Evolutionary conservation across 2,797 vertebrate species (phyloP).

Genomic region (Buceros bicornis): DNA sequence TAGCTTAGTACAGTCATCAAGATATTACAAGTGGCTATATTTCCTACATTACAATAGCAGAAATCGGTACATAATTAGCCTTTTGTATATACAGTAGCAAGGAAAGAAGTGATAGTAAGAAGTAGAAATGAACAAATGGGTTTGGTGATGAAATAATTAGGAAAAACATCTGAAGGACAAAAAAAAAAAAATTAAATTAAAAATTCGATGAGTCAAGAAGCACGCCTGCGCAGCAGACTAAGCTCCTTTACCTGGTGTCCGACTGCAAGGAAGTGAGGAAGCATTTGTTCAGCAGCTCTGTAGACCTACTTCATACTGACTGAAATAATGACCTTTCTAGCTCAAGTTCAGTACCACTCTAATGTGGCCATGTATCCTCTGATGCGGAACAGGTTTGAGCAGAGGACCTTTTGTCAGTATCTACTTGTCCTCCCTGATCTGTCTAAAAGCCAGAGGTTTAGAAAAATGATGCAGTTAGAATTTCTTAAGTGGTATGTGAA

Average conservation of each 20-base stretch:
- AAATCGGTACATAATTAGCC: slow-evolving; percentile 4
- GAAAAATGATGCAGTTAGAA: background rate
- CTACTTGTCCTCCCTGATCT: background rate
- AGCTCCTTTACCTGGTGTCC: background rate
- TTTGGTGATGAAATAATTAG: background rate
- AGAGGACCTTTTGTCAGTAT: background rate
- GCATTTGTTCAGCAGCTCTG: background rate
- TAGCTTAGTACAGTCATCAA: slow-evolving; percentile 2
- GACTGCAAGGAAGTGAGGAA: background rate
- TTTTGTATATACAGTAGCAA: background rate
- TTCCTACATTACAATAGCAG: background rate
- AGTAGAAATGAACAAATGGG: background rate
- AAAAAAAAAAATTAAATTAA: background rate
- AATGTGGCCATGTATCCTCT: rapidly evolving
- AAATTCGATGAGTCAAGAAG: background rate
- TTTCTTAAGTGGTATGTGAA: background rate
- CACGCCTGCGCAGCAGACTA: background rate
- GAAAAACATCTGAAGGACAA: background rate
- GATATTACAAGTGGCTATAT: background rate
- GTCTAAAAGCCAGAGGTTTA: background rate
- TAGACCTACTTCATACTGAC: background rate
- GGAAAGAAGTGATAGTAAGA: background rate
- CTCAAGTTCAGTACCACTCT: background rate
- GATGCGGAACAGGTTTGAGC: background rate
- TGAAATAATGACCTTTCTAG: background rate